Base-by-base conservation (phyloP, 2,113 vertebrate species). In the Dromas ardeola region DNA sequence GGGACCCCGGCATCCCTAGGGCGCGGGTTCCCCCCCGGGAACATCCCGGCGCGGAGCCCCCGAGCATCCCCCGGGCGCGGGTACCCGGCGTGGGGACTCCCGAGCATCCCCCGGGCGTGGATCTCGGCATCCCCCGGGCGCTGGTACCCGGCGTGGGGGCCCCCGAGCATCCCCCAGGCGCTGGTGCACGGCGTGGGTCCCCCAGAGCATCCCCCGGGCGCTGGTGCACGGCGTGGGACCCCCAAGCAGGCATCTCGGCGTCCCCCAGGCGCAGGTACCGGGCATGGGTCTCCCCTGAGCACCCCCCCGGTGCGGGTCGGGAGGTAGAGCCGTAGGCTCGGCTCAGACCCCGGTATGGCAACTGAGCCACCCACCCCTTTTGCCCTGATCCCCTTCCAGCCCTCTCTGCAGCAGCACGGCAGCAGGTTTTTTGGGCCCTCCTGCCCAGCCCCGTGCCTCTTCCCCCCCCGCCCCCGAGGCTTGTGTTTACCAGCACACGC, bases 311-410 rank as follows among this genome's bases (percentile, higher is more conserved):
- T 4, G 53, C 11, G 32, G 78, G 42, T 5, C 2, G 23, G 58
- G 22, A n/a, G 34, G 45, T 4, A 13, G 40, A 40, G 32, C 8
- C 30, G 23, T 18, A 34, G 27, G 63, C 20, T 40, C 18, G 3
- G 27, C 16, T 50, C 25, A 6, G 4, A 7, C 4, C 12, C 6
- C 21, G 1, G 30, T 23, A 0, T 3, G 45, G 50, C 30, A 12
- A 25, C 38, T 3, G 36, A 61, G 45, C 56, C 40, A 2, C 15
- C 59, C n/a, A 17, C 21, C 22, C 42, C 5, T 0, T 13, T 11
- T 7, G 45, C 4, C 15, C 49, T 4, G 22, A 1, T 27, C 34
- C 58, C 23, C 10, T 42, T 67, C 27, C 42, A 65, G 69, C 45
- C 59, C 3, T 2, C 45, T 15, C 40, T 50, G 73, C 49, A 56